Percentiles rank a stretch among this genome's conserved stretches.
These are phyloP conservation scores for Pseudochromis fuscus DNA, from an alignment of 2,797 vertebrate species.

Conservation along the genomic window DNA sequence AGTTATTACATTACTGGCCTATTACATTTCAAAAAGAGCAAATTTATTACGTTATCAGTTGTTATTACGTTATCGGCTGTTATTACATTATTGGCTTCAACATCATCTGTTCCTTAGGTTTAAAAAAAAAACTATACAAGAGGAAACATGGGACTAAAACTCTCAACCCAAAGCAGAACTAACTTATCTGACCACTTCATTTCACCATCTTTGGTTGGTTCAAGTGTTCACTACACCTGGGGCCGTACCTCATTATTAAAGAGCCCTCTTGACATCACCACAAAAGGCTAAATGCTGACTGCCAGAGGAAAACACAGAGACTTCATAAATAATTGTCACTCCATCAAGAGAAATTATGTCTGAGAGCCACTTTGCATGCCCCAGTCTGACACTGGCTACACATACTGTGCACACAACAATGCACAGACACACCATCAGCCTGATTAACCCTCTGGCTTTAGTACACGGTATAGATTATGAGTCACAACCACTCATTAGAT, in stretches of 20 bases:
- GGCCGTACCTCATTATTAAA: background rate
- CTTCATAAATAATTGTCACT: slow-evolving; percentile 62
- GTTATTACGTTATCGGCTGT: too few species aligned
- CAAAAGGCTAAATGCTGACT: slow-evolving; percentile 48
- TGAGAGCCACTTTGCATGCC: slow-evolving; percentile 55
- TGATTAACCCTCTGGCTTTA: slow-evolving; percentile 63
- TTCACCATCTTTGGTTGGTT: slow-evolving; percentile 2
- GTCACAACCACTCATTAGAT: slow-evolving; percentile 70
- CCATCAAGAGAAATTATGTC: slow-evolving; percentile 53
- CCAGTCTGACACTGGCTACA: slow-evolving; percentile 30
- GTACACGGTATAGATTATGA: slow-evolving; percentile 72
- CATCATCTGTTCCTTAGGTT: too few species aligned
- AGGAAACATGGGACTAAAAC: background rate
- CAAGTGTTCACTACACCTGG: background rate
- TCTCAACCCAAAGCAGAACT: slow-evolving; percentile 6
- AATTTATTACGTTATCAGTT: too few species aligned
- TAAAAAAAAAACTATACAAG: too few species aligned
- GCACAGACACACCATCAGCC: slow-evolving; percentile 43
- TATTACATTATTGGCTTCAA: too few species aligned
- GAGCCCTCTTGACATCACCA: slow-evolving; percentile 36
- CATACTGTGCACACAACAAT: slow-evolving; percentile 36
- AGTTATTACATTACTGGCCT: too few species aligned
- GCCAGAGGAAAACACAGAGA: slow-evolving; percentile 33
- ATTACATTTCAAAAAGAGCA: too few species aligned
- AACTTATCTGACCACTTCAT: slow-evolving; percentile 13